phyloP scores from a whole-genome alignment of 2,888 invertebrate genomes.

The Drosophila fulvimacula region DNA sequence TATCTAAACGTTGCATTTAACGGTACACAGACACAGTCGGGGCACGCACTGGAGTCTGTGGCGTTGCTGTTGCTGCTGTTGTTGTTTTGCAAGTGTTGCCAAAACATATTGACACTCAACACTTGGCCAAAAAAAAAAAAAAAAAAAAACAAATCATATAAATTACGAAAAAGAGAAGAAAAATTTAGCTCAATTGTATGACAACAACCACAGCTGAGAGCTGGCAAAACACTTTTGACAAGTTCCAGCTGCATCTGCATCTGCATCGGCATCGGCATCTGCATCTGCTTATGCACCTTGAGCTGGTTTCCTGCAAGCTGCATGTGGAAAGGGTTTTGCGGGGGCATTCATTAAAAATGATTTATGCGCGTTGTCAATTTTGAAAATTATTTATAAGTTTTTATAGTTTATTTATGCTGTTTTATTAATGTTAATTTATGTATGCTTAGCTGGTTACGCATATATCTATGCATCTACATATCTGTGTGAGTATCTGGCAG shows the following conservation, averaged over 20 bases:
- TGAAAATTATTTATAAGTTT: constrained; percentile 61
- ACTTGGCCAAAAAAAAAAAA: constrained; percentile 64
- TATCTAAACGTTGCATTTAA: constrained; percentile 79
- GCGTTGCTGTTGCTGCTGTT: constrained; percentile 12
- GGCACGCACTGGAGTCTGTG: constrained; percentile 59
- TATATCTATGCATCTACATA: constrained; percentile 9
- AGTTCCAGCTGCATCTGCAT: constrained; percentile 17
- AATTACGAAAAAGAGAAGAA: constrained; percentile 19
- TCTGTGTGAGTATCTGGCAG: constrained; percentile 33
- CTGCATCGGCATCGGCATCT: not conserved
- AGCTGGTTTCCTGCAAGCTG: constrained; percentile 26
- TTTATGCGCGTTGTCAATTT: constrained; percentile 66
- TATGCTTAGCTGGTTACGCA: constrained; percentile 65
- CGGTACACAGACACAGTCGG: constrained; percentile 59
- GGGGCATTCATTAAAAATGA: constrained; percentile 73
- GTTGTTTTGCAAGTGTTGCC: constrained; percentile 70
- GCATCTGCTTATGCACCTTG: constrained; percentile 7
- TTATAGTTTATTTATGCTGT: constrained; percentile 56
- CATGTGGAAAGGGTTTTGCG: constrained; percentile 33
- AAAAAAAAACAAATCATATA: constrained; percentile 46
- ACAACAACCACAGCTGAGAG: constrained; percentile 18
- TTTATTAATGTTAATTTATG: constrained; percentile 80
- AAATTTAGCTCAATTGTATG: constrained; percentile 24
- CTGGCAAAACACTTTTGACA: constrained; percentile 46
- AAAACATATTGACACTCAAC: constrained; percentile 69